phyloP scores from a whole-genome alignment of 2,113 vertebrate species.

The Phaethornis superciliosus region DNA sequence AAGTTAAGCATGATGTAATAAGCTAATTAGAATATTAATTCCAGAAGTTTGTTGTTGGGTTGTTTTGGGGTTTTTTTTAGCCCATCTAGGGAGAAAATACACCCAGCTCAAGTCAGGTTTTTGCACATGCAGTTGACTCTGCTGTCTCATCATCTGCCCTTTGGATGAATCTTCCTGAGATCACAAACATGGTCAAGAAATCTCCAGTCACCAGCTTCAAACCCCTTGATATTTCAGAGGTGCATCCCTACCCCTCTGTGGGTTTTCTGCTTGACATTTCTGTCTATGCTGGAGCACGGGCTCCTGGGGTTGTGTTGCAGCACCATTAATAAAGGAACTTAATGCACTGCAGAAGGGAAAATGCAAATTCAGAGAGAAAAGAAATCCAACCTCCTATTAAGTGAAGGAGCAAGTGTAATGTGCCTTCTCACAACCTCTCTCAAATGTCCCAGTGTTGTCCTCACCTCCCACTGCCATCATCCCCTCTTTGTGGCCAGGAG shows the following conservation, averaged over 20 bases:
- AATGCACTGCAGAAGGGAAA: background rate
- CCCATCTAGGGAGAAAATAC: background rate
- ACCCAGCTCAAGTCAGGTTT: background rate
- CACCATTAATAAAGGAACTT: background rate
- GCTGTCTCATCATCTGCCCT: background rate
- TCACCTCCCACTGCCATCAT: background rate
- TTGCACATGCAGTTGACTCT: background rate
- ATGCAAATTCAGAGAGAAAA: background rate
- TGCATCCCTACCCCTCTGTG: no score
- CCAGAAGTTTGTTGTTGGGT: background rate
- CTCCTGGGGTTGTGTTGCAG: fast-evolving
- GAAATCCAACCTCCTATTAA: background rate
- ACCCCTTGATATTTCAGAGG: background rate
- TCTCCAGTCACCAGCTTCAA: background rate
- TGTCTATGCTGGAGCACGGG: fast-evolving
- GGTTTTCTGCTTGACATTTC: fast-evolving
- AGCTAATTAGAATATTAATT: background rate
- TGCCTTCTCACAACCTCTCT: background rate
- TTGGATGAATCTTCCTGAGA: background rate
- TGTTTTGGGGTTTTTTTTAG: background rate
- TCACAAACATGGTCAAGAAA: background rate
- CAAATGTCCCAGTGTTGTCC: fast-evolving
- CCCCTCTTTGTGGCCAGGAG: background rate
- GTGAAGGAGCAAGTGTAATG: background rate
- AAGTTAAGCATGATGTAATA: background rate